Conservation (phyloP, 2,113 vertebrate species). For the Cyanocitta stelleri region DNA sequence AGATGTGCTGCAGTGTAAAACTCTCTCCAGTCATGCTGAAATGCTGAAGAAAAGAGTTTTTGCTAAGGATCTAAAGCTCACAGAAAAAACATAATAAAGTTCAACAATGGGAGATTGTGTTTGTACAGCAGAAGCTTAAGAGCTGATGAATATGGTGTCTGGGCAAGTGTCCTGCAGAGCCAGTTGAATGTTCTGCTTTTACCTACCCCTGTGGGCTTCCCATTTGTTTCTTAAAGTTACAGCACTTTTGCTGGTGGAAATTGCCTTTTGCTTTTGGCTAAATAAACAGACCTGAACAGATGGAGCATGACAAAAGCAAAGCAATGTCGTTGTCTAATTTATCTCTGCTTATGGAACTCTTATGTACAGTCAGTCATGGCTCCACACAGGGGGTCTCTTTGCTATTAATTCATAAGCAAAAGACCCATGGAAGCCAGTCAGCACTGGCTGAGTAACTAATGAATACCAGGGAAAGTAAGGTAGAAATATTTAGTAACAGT, state of each 20-base stretch:
- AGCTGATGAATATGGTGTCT: background rate
- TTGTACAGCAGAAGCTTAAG: background rate
- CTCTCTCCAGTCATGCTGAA: background rate
- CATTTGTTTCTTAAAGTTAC: background rate
- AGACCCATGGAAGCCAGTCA: background rate
- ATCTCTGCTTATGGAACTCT: background rate
- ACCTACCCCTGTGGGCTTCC: background rate
- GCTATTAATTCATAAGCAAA: background rate
- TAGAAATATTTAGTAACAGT: background rate
- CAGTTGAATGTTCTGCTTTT: background rate
- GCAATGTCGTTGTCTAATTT: background rate
- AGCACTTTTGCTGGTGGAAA: background rate
- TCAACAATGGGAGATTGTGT: background rate
- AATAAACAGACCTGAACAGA: constrained; percentile 19
- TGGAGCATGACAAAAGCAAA: background rate
- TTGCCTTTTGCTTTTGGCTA: background rate
- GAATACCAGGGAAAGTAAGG: background rate
- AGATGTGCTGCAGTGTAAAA: background rate
- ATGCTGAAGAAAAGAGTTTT: background rate
- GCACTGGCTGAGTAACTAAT: background rate
- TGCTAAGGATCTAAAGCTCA: background rate
- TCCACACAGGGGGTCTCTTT: background rate
- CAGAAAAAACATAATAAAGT: background rate
- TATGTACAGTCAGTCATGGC: background rate
- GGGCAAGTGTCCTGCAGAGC: background rate